phyloP scores from a whole-genome alignment of 2,888 invertebrate species.

The Stenichneumon culpator region DNA sequence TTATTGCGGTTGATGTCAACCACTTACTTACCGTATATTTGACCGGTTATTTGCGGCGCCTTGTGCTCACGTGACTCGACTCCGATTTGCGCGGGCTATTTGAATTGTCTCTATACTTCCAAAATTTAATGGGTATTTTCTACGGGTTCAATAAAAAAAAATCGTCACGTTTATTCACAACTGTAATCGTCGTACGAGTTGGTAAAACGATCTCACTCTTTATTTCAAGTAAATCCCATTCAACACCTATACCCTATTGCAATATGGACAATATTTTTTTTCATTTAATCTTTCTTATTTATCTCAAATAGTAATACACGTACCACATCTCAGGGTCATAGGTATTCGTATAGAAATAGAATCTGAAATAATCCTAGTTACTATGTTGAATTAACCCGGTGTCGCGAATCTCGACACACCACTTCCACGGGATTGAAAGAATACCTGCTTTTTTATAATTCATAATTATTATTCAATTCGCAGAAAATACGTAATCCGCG shows the following conservation, averaged over 20 bases:
- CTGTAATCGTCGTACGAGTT: slow-evolving; percentile 62
- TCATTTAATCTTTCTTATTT: slow-evolving; percentile 12
- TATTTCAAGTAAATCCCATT: slow-evolving; percentile 57
- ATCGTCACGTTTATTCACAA: slow-evolving; percentile 72
- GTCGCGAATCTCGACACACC: slow-evolving; percentile 36
- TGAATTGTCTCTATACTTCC: not conserved
- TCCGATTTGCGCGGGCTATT: too few species aligned
- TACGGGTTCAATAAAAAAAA: slow-evolving; percentile 61
- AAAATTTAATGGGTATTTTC: not conserved
- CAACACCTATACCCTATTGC: slow-evolving; percentile 54
- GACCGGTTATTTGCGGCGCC: too few species aligned
- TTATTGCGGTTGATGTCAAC: too few species aligned
- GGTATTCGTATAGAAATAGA: slow-evolving; percentile 78
- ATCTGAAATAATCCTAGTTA: slow-evolving; percentile 73
- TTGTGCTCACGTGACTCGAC: too few species aligned
- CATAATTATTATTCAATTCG: slow-evolving; percentile 30
- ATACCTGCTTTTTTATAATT: slow-evolving; percentile 42
- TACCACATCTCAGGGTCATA: slow-evolving; percentile 58
- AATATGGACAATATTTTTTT: slow-evolving; percentile 18
- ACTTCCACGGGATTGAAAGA: slow-evolving; percentile 49
- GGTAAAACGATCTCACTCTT: slow-evolving; percentile 49
- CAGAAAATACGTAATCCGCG: slow-evolving; percentile 48
- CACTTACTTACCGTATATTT: too few species aligned
- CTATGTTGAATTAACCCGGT: slow-evolving; percentile 62
- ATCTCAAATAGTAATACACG: slow-evolving; percentile 39